Percentiles rank a stretch among this genome's conserved stretches.
phyloP scores from a whole-genome alignment of 1,140 invertebrate species.

The Diabrotica undecimpunctata region DNA sequence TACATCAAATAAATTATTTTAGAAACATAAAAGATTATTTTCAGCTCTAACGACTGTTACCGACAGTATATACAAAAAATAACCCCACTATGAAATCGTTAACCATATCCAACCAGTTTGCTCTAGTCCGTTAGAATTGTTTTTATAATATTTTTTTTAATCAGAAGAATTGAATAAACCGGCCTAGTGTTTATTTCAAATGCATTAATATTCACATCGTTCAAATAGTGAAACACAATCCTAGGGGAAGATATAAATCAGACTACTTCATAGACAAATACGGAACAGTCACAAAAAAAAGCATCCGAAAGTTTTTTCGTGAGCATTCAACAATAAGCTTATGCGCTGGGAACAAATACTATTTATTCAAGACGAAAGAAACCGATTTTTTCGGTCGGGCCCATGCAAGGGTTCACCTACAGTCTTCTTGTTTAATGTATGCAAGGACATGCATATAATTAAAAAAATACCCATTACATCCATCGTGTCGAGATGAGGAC shows the following conservation, averaged over 20 bases:
- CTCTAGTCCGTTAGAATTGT: neutral
- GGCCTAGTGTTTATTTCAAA: neutral
- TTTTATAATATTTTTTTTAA: neutral
- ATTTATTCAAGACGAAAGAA: conserved; percentile 33
- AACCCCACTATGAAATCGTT: neutral
- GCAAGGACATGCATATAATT: conserved; percentile 38
- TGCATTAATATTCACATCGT: conserved; percentile 8
- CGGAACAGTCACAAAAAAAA: conserved; percentile 3
- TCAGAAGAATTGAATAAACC: neutral
- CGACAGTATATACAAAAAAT: too few species aligned
- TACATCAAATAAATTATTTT: too few species aligned
- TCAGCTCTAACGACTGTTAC: too few species aligned
- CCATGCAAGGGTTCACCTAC: conserved; percentile 33
- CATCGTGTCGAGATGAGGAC: neutral
- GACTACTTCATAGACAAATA: conserved; percentile 16
- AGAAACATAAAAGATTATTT: too few species aligned
- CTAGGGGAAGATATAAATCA: conserved; percentile 14
- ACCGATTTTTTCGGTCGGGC: conserved; percentile 24
- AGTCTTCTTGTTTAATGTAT: conserved; percentile 38
- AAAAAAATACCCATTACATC: conserved; percentile 20
- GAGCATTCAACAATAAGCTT: conserved; percentile 1
- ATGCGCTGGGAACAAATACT: conserved; percentile 17
- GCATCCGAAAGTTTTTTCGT: conserved; percentile 8
- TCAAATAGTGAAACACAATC: conserved; percentile 12
- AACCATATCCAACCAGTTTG: neutral